Base-by-base conservation (phyloP, 1,140 invertebrate species). In the Eupristina koningsbergeri region DNA sequence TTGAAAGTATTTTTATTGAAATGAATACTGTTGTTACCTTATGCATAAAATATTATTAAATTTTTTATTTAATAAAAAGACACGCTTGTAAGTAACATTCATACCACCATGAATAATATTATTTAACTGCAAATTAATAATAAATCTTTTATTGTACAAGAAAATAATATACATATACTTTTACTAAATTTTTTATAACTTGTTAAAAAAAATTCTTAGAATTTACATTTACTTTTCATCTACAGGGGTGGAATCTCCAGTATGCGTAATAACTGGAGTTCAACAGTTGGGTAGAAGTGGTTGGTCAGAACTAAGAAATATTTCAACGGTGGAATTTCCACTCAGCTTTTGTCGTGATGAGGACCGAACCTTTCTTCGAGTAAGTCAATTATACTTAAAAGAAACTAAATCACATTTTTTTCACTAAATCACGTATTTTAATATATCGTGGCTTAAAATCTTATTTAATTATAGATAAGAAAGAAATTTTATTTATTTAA, bases 201-300 rank as follows among this genome's bases (percentile, higher is more conserved):
- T n/a, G n/a, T n/a, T n/a, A n/a, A 45, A 45, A 45, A 45, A 45
- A 7, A 7, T 45, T 45, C 13, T 45, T 45, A 7, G 41, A 45
- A 45, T 7, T 7, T 45, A 7, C 41, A 13, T 13, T 45, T 45
- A 39, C 11, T n/a, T 41, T 26, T 80, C n/a, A 69, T 86, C 89
- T 91, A 29, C 89, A 97, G 96, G 95, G 88, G 94, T 96, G 2
- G 94, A 94, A 84, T 95, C 95, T 36, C 96, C 96, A n/a, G 94
- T 97, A 41, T 98, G 97, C 89, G 96, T 96, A 36, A 96, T 98
- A n/a, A 96, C 96, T 3, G 95, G 95, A 45, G 96, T 96, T 1
- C 95, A 96, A 89, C 96, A 96, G 88, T 93, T 98, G 45, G 95
- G 96, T 1, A 93, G 94, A 81, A 93, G 93, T 86, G 96, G 96